Conservation (phyloP, 2,113 vertebrate species). For the Lota lota region DNA sequence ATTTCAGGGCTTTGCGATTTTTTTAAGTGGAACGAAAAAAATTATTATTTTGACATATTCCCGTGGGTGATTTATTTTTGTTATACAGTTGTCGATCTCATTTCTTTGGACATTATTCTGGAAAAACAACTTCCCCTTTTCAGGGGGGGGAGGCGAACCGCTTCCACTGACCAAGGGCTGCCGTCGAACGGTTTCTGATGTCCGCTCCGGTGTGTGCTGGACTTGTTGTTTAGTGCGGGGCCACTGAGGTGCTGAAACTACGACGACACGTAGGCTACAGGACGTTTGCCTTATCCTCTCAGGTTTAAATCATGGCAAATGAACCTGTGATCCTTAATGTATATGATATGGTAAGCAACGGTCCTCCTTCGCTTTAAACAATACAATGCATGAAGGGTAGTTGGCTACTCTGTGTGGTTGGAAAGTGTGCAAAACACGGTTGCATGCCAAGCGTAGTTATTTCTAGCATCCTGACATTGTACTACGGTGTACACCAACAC, state of each 20-base stretch:
- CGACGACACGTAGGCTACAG: slow-evolving; percentile 43
- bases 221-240: slow-evolving; percentile 46
- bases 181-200: neutral
- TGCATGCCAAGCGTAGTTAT: too few species aligned
- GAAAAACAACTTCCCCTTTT: neutral
- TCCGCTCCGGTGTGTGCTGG: slow-evolving; percentile 18
- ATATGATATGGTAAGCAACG: slow-evolving; percentile 88
- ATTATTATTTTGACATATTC: slow-evolving; percentile 20
- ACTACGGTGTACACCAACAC: too few species aligned
- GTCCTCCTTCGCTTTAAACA: too few species aligned
- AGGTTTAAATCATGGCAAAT: slow-evolving; percentile 85
- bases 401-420: too few species aligned
- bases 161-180: neutral
- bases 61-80: neutral
- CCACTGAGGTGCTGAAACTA: slow-evolving; percentile 41
- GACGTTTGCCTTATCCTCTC: slow-evolving; percentile 58
- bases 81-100: neutral
- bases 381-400: too few species aligned
- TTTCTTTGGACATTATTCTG: neutral
- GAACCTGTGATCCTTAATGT: slow-evolving; percentile 94
- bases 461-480: too few species aligned
- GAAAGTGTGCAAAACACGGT: too few species aligned
- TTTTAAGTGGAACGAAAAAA: too few species aligned
- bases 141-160: slow-evolving; percentile 19
- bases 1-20: slow-evolving; percentile 9